phyloP scores from a whole-genome alignment of 2,797 vertebrate species.

The Huso huso region DNA sequence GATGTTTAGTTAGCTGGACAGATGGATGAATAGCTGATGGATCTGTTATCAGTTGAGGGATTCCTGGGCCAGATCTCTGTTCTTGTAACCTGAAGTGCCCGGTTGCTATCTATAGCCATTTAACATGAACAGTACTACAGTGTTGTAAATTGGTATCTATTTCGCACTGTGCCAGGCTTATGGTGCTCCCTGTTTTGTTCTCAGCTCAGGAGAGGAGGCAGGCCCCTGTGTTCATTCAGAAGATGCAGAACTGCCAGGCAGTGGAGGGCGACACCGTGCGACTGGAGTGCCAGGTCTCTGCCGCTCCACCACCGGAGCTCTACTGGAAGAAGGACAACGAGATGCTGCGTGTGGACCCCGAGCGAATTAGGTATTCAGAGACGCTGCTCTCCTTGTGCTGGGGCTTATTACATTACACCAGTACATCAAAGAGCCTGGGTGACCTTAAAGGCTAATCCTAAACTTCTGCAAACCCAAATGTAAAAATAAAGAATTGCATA shows the following conservation, averaged over 20 bases:
- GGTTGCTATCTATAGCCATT: no score
- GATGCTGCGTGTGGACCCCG: constrained; percentile 73
- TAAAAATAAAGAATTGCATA: no score
- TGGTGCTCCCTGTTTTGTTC: neutral
- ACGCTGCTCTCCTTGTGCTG: neutral
- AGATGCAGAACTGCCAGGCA: constrained; percentile 80
- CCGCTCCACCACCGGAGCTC: constrained; percentile 79
- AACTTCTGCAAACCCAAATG: no score
- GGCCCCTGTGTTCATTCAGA: constrained; percentile 79
- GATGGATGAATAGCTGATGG: no score
- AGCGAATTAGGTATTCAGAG: no score
- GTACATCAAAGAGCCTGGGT: neutral
- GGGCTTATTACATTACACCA: neutral
- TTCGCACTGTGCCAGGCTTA: neutral
- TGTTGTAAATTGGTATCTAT: neutral
- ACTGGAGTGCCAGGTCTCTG: constrained; percentile 83
- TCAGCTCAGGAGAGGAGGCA: constrained; percentile 79
- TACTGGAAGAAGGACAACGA: constrained; percentile 97
- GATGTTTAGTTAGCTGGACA: no score
- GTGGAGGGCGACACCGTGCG: constrained; percentile 80
- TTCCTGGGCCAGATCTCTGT: no score
- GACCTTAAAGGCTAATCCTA: no score
- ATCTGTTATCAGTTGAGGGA: no score
- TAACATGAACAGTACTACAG: neutral
- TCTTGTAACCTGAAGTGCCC: no score